Base-by-base conservation (phyloP, 2,797 vertebrate genomes). In the Rachycentron canadum region DNA sequence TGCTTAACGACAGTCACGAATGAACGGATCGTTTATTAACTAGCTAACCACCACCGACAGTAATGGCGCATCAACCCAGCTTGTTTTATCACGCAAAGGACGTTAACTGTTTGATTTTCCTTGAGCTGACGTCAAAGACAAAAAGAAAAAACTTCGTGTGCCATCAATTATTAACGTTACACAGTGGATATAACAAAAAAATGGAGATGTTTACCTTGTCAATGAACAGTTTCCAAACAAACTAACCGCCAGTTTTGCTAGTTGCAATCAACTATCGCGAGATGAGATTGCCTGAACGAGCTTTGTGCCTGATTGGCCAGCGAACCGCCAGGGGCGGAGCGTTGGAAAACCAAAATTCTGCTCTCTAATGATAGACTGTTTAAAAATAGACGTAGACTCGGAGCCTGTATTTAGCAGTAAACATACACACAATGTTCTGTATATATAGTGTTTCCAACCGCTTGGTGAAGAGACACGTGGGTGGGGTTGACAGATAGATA, bases 231-330 rank as follows among this genome's bases (percentile, higher is more conserved):
- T 8, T 4, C 17, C 26, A 3, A n/a, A 16, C 28, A 47, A 7
- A 53, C 25, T 0, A 78, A 56, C 75, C 82, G 84, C 80, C 79
- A 9, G 76, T 85, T 88, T 75, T 70, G 3, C 11, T n/a, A 3
- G 3, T 0, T 32, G n/a, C 3, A 2, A 1, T 0, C 2, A 78
- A 67, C 2, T 87, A 43, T 78, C 83, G 88, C 88, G 85, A 79
- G 0, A 70, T 1, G 8, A 14, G 1, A 40, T 17, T 28, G 7
- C 0, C 10, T 7, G 9, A 14, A 26, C 55, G 49, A 74, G 63
- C 78, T 1, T 52, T 47, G 5, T 1, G 1, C 5, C 25, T 38
- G 45, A 56, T 76, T 70, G 36, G 45, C 5, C 17, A 49, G 25
- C 23, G 26, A 55, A 55, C 14, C 16, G 6, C n/a, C 21, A 11